Percentiles rank a stretch among this genome's conserved stretches.
phyloP scores from a whole-genome alignment of 2,113 vertebrate genomes.

The Neotoma lepida region DNA sequence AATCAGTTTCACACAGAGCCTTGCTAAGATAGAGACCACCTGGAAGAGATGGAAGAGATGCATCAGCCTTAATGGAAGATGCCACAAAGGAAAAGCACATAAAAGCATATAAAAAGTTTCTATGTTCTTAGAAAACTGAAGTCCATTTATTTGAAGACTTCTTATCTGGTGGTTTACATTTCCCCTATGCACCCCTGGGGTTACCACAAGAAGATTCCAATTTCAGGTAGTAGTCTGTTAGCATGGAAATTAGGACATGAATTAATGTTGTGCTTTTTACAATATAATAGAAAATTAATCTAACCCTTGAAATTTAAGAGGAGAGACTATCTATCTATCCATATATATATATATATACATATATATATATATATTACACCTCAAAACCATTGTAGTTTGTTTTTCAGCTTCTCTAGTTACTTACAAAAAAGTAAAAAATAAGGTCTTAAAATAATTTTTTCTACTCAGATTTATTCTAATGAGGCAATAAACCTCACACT shows the following conservation, averaged over 20 bases:
- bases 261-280: slow-evolving; percentile 74
- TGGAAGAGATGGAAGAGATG: neutral
- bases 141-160: slow-evolving; percentile 77
- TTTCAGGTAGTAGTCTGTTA: slow-evolving; percentile 77
- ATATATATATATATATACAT: too few relatives aligned
- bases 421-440: neutral
- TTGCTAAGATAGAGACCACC: neutral
- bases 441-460: neutral
- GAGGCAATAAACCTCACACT: neutral
- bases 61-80: neutral
- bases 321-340: too few relatives aligned
- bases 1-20: neutral
- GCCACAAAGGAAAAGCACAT: neutral
- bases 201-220: slow-evolving; percentile 49
- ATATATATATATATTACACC: neutral
- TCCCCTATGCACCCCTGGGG: slow-evolving; percentile 51
- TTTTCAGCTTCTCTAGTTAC: neutral
- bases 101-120: neutral
- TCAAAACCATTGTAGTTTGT: neutral
- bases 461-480: neutral
- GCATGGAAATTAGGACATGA: slow-evolving; percentile 73
- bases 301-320: slow-evolving; percentile 69
- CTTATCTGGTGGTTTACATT: slow-evolving; percentile 36
- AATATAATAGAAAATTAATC: slow-evolving; percentile 63
- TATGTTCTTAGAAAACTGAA: slow-evolving; percentile 58